Conservation (phyloP, 2,797 vertebrate genomes). For the Sus cebifrons region DNA sequence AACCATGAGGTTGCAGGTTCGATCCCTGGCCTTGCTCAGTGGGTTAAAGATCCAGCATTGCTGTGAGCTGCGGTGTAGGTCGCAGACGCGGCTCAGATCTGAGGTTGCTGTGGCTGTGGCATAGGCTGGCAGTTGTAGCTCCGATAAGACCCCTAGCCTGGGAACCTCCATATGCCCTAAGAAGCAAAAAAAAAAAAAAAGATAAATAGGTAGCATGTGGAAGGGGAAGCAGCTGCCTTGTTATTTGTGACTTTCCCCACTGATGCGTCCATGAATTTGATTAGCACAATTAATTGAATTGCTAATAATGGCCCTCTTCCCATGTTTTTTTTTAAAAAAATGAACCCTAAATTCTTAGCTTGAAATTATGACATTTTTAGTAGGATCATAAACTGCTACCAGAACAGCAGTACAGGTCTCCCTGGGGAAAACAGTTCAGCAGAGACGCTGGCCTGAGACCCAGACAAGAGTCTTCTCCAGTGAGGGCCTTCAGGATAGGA, state of each 20-base stretch:
- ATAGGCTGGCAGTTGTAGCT: no score
- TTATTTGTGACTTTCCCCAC: not conserved
- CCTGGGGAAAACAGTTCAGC: not conserved
- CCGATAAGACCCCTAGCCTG: no score
- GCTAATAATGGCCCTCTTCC: not conserved
- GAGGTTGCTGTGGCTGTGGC: no score
- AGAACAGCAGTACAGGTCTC: not conserved
- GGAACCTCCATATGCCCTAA: no score
- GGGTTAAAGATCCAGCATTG: no score
- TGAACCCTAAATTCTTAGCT: slow-evolving; percentile 42
- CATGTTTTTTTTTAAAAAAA: no score
- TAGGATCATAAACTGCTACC: not conserved
- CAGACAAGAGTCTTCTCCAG: not conserved
- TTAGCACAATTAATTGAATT: slow-evolving; percentile 3
- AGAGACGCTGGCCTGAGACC: not conserved
- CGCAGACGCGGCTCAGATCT: no score
- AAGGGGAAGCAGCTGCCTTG: not conserved
- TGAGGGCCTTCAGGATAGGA: not conserved
- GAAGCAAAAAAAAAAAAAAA: no score
- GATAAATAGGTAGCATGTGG: not conserved
- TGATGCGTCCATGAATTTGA: not conserved
- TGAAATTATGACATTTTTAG: slow-evolving; percentile 19
- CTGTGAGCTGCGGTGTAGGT: no score
- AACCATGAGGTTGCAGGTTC: no score
- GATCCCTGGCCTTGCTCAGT: no score